Evolutionary conservation across 2,888 invertebrate species (phyloP), one percentile per base, ranked within the genome.

Genomic region (Rhagonycha fulva): DNA sequence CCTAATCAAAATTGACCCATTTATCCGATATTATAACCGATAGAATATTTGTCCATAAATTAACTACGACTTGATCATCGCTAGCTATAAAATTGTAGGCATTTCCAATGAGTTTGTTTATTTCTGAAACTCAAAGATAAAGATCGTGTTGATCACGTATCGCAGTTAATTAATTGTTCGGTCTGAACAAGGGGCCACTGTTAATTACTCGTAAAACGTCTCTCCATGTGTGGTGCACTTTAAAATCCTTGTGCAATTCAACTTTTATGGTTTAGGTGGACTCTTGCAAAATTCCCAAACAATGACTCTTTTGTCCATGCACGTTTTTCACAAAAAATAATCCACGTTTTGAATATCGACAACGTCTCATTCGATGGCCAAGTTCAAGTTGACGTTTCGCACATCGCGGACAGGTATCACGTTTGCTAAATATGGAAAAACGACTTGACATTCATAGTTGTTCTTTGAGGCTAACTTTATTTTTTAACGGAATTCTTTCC

Each of bases 141-240:
- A 70, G 82, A 84, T 84, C 84, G 82, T 81, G 81, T 81, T 77
- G 83, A 84, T 83, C 82, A 76, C 79, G 82, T 83, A 83, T 83
- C 78, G 76, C 72, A 80, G 81, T 83, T 84, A 85, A 85, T 85
- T 85, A 85, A 85, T 85, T 84, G 82, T 80, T 82, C 82, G 80
- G 78, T 76, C 73, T 73, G 78, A 80, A 82, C 82, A 81, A 79
- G 76, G 71, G 73, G 76, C 81, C 73, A 77, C 79, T 74, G 76
- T 79, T 79, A 79, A 79, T 79, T 79, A 79, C 79, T 77, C 79
- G 75, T 74, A 72, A 76, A 75, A 76, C 81, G 81, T 83, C 78
- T 78, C 81, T 81, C 80, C 80, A 78, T 81, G 81, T 81, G 81
- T 81, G 81, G 81, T 71, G 77, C 78, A 78, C 69, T 74, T 74